Conservation (phyloP, 2,113 vertebrate genomes). For the Cyanoramphus novaezelandiae region DNA sequence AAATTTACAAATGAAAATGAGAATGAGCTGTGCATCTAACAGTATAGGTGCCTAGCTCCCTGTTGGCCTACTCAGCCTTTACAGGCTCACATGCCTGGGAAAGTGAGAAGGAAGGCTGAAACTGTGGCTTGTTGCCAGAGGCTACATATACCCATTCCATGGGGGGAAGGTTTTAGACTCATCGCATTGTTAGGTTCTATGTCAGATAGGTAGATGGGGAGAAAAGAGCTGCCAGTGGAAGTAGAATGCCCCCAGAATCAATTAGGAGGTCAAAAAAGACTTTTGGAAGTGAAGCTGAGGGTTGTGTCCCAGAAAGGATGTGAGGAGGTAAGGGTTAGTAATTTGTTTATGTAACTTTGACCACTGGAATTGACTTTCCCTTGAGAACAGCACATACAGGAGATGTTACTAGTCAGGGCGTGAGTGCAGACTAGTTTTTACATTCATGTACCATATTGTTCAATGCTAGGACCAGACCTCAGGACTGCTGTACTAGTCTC, state of each 20-base stretch:
- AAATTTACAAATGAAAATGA: background rate
- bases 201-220: background rate
- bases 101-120: background rate
- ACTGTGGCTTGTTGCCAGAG: background rate
- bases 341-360: background rate
- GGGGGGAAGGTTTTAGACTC: background rate
- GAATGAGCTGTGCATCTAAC: background rate
- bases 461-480: background rate
- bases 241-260: background rate
- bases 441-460: background rate
- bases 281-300: background rate
- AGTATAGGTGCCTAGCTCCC: background rate
- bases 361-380: background rate
- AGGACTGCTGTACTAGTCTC: background rate
- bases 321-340: background rate
- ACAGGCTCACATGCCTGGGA: background rate
- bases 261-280: background rate
- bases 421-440: background rate
- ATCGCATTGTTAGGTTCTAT: background rate
- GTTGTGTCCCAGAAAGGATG: background rate
- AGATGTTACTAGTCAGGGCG: background rate
- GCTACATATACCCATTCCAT: background rate
- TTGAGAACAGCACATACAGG: background rate
- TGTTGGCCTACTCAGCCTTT: background rate
- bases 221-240: background rate